Base-by-base conservation (phyloP, 2,888 invertebrate species). In the Ennomos fuscantarius region DNA sequence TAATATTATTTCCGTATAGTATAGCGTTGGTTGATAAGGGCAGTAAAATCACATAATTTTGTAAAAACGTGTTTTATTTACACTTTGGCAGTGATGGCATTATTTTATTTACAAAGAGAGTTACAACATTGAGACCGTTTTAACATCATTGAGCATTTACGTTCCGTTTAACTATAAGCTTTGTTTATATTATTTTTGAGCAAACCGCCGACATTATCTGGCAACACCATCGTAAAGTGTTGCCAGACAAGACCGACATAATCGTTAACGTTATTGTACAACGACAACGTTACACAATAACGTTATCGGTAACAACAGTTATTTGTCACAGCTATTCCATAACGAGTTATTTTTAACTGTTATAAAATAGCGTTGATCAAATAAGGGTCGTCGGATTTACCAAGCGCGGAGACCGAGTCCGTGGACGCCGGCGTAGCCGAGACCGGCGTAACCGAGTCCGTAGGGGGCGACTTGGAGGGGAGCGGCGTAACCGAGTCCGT, bases 71-170 rank as follows among this genome's bases (percentile, higher is more conserved):
- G 81, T 91, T 91, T 60, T 90, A 89, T 90, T 91, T 88, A 91
- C 91, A 91, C 91, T 92, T 91, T 92, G 91, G 91, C 90, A 90
- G 90, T 92, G 90, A 88, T 89, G 88, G 87, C 86, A 84, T 88
- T 82, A 75, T 79, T 84, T 79, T 87, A 87, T 86, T 82, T 87
- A 89, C 87, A 92, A 89, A 90, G 91, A 92, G 91, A 92, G 90
- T 92, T 91, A 90, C 89, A 78, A 79, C 68, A 76, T 72, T 87
- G 88, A 90, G 87, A 89, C 88, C 89, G 81, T 86, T 79, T 57
- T 59, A 36, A 70, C 73, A 68, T 53, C 58, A 53, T 82, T 82
- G 81, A 84, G 83, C 84, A 77, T 79, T 76, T 41, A 54, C 53
- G 13, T 55, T 64, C 82, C 73, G 73, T 82, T 79, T 75, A 72